phyloP scores from a whole-genome alignment of 2,113 vertebrate genomes.

The Megatriorchis doriae region DNA sequence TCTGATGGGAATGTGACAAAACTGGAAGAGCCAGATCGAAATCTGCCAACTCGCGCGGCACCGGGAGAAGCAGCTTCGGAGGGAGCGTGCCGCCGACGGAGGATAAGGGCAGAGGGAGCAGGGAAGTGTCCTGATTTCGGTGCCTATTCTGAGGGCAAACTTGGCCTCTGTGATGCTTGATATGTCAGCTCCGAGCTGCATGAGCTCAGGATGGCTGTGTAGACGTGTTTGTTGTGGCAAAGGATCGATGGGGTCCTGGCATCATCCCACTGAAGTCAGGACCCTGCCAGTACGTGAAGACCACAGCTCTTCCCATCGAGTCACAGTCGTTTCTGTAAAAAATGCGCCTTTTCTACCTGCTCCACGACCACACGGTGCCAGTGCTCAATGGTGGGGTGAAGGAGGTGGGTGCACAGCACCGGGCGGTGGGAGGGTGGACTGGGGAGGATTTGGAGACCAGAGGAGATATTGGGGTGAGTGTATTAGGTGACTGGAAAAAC shows the following conservation, averaged over 20 bases:
- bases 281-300: not conserved
- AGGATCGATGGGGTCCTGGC: not conserved
- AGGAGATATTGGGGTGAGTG: not conserved
- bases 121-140: not conserved
- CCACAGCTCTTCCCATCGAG: not conserved
- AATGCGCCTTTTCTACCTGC: not conserved
- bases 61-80: not conserved
- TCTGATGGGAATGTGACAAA: slow-evolving; percentile 11
- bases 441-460: not conserved
- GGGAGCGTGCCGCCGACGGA: not conserved
- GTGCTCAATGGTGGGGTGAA: not conserved
- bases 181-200: not conserved
- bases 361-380: not conserved
- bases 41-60: not conserved
- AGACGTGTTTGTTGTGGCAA: fast-evolving
- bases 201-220: not conserved
- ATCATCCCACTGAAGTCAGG: not conserved
- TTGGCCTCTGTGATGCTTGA: not conserved
- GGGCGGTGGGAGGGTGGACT: not conserved
- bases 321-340: not conserved
- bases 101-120: not conserved
- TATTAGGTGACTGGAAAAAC: not conserved
- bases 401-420: too few relatives aligned
- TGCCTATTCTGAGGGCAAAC: not conserved
- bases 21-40: slow-evolving; percentile 43